A percentile compares a stretch with the other conserved stretches of the same genome.
Evolutionary conservation across 2,797 vertebrate species (phyloP).

Genomic region (Selene dorsalis): DNA sequence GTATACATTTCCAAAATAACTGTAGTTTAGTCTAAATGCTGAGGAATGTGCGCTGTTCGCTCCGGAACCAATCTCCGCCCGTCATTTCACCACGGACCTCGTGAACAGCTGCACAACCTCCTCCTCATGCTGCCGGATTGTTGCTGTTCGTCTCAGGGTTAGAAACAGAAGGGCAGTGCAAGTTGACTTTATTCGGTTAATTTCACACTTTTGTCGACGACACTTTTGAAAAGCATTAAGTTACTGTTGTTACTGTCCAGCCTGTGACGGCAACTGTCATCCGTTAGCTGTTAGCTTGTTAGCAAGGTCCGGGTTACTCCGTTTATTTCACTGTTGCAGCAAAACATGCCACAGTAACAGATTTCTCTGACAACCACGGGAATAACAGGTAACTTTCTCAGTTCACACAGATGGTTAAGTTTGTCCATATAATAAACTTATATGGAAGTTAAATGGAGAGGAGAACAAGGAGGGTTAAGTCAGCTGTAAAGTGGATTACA

Average conservation of each 20-base stretch:
- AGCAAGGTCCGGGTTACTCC: background rate
- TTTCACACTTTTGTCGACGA: background rate
- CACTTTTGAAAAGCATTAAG: background rate
- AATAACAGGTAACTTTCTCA: background rate
- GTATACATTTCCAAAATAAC: background rate
- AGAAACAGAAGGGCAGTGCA: background rate
- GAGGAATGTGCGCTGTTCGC: rapidly evolving
- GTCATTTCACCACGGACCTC: slow-evolving; percentile 17
- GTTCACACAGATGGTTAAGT: rapidly evolving
- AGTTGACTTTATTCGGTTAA: background rate
- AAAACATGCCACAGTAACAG: background rate
- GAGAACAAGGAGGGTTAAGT: background rate
- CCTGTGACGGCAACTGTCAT: background rate
- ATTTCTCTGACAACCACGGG: background rate
- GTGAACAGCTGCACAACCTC: slow-evolving; percentile 29
- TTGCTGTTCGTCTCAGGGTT: background rate
- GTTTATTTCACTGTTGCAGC: background rate
- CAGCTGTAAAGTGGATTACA: background rate
- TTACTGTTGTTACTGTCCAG: too few species aligned
- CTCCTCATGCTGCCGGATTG: slow-evolving; percentile 41
- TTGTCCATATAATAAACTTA: background rate
- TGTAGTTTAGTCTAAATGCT: background rate
- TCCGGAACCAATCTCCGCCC: slow-evolving; percentile 54
- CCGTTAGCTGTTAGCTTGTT: slow-evolving; percentile 34
- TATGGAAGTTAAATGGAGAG: background rate